Base-by-base conservation (phyloP, 2,888 invertebrate genomes). In the Drosophila anomelani region DNA sequence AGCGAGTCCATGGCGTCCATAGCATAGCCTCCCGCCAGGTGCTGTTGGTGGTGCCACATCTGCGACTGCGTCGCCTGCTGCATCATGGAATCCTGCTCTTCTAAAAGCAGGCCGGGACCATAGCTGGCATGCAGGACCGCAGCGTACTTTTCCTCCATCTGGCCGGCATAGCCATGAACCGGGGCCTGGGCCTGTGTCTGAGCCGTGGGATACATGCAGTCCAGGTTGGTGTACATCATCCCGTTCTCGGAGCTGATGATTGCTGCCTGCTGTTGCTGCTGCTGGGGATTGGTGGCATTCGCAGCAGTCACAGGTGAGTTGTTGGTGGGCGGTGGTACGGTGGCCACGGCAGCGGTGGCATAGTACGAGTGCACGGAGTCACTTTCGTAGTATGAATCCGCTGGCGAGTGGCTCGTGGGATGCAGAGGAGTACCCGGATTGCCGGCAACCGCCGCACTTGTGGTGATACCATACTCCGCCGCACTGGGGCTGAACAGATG, bases 181-280 rank as follows among this genome's bases (percentile, higher is more conserved):
- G 83, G 80, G 43, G 78, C 78, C 46, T 81, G 88, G 43, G 78
- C 78, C 41, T 81, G 88, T 8, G 80, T 67, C 39, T 64, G 78
- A 43, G 63, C 72, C 0, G 94, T 93, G 75, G 94, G 93, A 49
- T 94, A 94, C 46, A 94, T 85, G 87, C 97, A 97, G 92, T 98
- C 97, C 84, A 98, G 93, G 91, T 97, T 97, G 1, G 97, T 97
- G 92, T 98, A 98, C 92, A 97, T 97, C 69, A 98, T 93, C 0
- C 97, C 97, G 46, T 97, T 95, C 89, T 97, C 97, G 1, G 96
- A 96, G 89, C 96, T 96, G 80, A 97, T 97, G 51, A 97, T 96
- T 15, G 95, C 94, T 4, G 58, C 68, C 56, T 61, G 61, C 20
- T 71, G 71, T n/a, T 63, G 75, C 17, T 69, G 69, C 26, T 70